These are phyloP conservation scores for Diogma glabrata DNA, from an alignment of 2,888 invertebrate species.

Conservation along the genomic window DNA sequence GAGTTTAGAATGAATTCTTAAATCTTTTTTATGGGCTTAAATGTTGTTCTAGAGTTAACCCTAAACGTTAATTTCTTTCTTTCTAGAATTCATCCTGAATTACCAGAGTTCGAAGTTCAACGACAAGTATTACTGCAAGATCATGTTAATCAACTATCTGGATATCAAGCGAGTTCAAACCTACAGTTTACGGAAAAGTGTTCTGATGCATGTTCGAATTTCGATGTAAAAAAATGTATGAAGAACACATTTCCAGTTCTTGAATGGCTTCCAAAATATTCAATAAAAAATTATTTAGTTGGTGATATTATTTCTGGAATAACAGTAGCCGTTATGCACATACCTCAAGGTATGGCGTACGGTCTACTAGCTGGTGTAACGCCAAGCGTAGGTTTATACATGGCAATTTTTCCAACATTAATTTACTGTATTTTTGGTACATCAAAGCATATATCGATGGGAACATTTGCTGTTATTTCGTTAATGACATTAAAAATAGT, in stretches of 20 bases:
- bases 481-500: conserved; percentile 75
- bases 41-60: too few species aligned
- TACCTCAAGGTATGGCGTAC: conserved; percentile 72
- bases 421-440: conserved; percentile 73
- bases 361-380: conserved; percentile 54
- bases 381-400: conserved; percentile 59
- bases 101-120: conserved; percentile 11
- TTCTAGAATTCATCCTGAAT: too few species aligned
- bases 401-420: conserved; percentile 77
- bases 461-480: conserved; percentile 71
- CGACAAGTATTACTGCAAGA: conserved; percentile 10
- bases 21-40: too few species aligned
- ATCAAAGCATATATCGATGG: conserved; percentile 73
- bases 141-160: conserved; percentile 7
- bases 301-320: conserved; percentile 70
- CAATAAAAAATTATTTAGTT: conserved; percentile 44
- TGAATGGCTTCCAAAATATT: conserved; percentile 51
- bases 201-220: too few species aligned
- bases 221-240: conserved; percentile 29
- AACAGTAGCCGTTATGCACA: conserved; percentile 76
- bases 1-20: too few species aligned
- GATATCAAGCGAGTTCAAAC: not conserved
- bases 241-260: conserved; percentile 50
- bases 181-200: too few species aligned
- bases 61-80: too few species aligned